Evolutionary conservation across 2,797 vertebrate genomes (phyloP), one percentile per base, ranked within the genome.

Genomic region (Paratrypauchen microcephalus): DNA sequence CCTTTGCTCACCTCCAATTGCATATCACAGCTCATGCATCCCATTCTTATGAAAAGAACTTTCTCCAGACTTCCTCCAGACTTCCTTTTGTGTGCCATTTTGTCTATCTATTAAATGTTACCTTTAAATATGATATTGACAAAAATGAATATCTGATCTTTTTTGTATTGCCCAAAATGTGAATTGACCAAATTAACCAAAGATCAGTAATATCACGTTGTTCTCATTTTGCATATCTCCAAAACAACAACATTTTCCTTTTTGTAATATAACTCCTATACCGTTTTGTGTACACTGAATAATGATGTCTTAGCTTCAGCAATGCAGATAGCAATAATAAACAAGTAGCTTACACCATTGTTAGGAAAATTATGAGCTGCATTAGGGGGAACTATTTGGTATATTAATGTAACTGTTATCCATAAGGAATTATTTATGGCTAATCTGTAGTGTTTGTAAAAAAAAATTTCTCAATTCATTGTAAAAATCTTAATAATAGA

Each of bases 361-460:
- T 88, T 90, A 81, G 71, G 67, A 77, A 89, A 84, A 84, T 81
- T 83, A 88, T 89, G 80, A 61, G 76, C 70, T 72, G 32, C 8
- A 9, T 72, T 75, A n/a, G 66, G 68, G 77, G 83, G 21, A 82
- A 88, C 89, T 64, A 75, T 76, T 80, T 74, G 71, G 65, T 57
- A 13, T 28, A 26, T 86, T 87, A 54, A 78, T 90, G 83, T 83
- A 78, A 75, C 82, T 45, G 61, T 88, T 88, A 86, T 87, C 83
- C 41, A 45, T 45, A 45, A 45, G 41, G 3, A 83, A 47, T 83
- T 71, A 84, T 88, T 87, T 84, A 71, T 80, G 71, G 64, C 65
- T 75, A 82, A 85, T 83, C 74, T 85, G 81, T 71, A 79, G 64
- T 81, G 15, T 24, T 55, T 55, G 12, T n/a, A n/a, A n/a, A n/a